phyloP scores from a whole-genome alignment of 1,140 invertebrate genomes.

The Sitobion miscanthi region DNA sequence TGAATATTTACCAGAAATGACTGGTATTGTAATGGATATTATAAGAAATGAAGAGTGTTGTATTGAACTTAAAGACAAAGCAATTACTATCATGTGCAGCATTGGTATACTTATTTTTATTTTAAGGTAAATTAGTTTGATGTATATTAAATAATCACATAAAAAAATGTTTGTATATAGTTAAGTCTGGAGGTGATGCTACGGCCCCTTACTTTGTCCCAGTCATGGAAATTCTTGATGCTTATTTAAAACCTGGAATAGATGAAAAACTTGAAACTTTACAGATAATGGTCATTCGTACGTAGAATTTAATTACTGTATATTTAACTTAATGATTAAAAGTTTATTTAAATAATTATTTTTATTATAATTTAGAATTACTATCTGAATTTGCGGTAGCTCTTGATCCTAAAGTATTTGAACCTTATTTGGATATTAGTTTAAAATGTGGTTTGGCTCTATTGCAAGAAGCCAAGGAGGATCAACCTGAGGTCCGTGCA shows the following conservation, averaged over 20 bases:
- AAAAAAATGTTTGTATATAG: not conserved
- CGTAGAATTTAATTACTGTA: not conserved
- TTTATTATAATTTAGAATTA: conserved; percentile 26
- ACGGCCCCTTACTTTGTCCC: conserved; percentile 42
- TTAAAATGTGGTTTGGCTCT: conserved; percentile 50
- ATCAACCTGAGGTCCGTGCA: conserved; percentile 39
- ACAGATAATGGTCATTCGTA: conserved; percentile 48
- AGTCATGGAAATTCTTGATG: conserved; percentile 29
- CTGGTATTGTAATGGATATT: conserved; percentile 35
- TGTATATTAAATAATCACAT: not conserved
- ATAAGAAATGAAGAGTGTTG: conserved; percentile 53
- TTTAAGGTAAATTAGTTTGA: not conserved
- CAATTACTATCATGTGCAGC: conserved; percentile 53
- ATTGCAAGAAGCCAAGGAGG: conserved; percentile 41
- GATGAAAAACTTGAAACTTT: conserved; percentile 33
- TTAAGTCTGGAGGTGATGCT: conserved; percentile 47
- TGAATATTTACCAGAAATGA: conserved; percentile 42
- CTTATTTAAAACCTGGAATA: conserved; percentile 42
- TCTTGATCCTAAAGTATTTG: conserved; percentile 47
- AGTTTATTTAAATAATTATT: not conserved
- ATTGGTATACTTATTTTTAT: conserved; percentile 23
- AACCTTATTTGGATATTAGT: conserved; percentile 49
- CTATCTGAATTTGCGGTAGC: conserved; percentile 48
- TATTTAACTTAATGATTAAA: not conserved
- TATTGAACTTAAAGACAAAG: conserved; percentile 54